A percentile compares a stretch with the other conserved stretches of the same genome.
Conservation (phyloP, 2,888 invertebrate species). For the Diaprepes abbreviatus region DNA sequence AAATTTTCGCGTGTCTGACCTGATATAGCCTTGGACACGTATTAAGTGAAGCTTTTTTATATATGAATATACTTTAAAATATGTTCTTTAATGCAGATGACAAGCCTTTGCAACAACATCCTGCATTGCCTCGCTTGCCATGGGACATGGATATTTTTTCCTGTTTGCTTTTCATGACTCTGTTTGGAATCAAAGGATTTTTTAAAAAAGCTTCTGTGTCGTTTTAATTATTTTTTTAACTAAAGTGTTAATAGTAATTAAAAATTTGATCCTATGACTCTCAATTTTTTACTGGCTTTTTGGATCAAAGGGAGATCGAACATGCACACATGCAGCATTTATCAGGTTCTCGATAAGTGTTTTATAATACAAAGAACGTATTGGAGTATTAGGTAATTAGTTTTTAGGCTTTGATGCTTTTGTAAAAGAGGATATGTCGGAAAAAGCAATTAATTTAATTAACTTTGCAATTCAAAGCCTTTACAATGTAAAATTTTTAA, state of each 20-base stretch:
- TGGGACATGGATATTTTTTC: neutral
- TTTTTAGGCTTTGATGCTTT: neutral
- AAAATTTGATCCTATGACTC: constrained; percentile 11
- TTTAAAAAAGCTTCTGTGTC: constrained; percentile 17
- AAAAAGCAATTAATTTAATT: no score
- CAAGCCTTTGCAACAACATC: neutral
- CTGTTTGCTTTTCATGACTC: constrained; percentile 3
- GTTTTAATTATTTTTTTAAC: constrained; percentile 25
- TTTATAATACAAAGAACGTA: constrained; percentile 20
- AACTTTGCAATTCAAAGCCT: no score
- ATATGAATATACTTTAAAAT: constrained; percentile 1
- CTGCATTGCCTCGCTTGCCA: neutral
- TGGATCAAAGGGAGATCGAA: neutral
- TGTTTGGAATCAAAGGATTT: constrained; percentile 3
- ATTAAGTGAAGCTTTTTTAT: neutral
- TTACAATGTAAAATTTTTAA: no score
- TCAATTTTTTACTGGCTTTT: neutral
- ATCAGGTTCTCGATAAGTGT: constrained; percentile 9
- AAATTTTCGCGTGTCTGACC: no score
- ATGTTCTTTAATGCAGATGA: neutral
- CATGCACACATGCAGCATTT: neutral
- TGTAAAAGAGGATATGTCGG: neutral
- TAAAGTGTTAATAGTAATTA: constrained; percentile 7
- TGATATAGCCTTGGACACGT: neutral
- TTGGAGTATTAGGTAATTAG: constrained; percentile 7